phyloP scores from a whole-genome alignment of 1,140 invertebrate genomes.

The Procambarus virginalis region DNA sequence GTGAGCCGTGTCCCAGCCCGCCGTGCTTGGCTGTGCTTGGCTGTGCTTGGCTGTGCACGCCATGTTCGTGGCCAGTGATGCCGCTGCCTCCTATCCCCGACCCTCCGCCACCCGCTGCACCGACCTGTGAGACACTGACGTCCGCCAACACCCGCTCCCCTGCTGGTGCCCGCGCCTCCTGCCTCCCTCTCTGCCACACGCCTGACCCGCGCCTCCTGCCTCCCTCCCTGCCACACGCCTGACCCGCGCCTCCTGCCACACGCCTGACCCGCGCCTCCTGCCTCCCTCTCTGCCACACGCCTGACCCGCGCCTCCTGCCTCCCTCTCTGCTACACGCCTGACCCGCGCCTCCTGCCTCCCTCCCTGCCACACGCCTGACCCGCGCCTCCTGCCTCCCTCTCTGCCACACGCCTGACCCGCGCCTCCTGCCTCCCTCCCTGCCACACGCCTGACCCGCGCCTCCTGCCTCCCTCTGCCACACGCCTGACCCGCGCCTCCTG shows the following conservation, averaged over 20 bases:
- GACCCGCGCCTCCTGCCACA: background rate
- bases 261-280: background rate
- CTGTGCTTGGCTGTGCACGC: background rate
- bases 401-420: too few species aligned
- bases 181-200: background rate
- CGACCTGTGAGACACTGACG: constrained; percentile 42
- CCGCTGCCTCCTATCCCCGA: background rate
- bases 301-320: background rate
- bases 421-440: too few species aligned
- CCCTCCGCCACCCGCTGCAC: constrained; percentile 34
- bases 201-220: background rate
- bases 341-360: background rate
- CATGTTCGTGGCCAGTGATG: background rate
- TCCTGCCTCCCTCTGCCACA: too few species aligned
- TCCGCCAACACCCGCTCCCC: constrained; percentile 12
- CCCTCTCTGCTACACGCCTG: background rate
- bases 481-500: too few species aligned
- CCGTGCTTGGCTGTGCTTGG: background rate
- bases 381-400: too few species aligned
- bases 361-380: too few species aligned
- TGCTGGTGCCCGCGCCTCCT: background rate
- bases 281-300: background rate
- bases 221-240: background rate
- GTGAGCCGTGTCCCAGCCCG: background rate
- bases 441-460: too few species aligned